Evolutionary conservation across 2,113 vertebrate genomes (phyloP).

Genomic region (Dunckerocampus dactyliophorus): DNA sequence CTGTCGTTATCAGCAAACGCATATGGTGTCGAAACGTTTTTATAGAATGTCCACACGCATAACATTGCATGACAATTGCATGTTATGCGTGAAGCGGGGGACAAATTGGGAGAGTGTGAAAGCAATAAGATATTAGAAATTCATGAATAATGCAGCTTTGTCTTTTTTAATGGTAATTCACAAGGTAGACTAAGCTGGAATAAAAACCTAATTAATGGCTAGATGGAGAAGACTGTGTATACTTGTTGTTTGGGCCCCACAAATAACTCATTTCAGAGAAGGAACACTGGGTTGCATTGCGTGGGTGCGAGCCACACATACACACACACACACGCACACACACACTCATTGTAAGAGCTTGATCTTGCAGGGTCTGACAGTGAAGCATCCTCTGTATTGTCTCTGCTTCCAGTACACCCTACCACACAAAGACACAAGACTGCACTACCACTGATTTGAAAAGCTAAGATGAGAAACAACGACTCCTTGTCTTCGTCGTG

Average conservation of each 20-base stretch:
- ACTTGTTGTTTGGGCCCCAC: slow-evolving; percentile 34
- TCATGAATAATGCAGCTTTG: slow-evolving; percentile 29
- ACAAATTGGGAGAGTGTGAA: slow-evolving; percentile 32
- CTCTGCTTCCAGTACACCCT: background rate
- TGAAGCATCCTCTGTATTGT: slow-evolving; percentile 10
- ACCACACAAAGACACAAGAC: background rate
- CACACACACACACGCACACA: slow-evolving; percentile 3
- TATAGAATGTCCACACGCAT: slow-evolving; percentile 24
- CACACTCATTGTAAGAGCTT: background rate
- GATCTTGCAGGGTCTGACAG: slow-evolving; percentile 9
- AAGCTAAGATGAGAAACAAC: background rate
- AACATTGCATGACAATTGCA: slow-evolving; percentile 28
- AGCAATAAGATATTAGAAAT: slow-evolving; percentile 32
- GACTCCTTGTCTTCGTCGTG: too few species aligned
- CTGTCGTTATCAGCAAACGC: slow-evolving; percentile 42
- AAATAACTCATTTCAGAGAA: slow-evolving; percentile 30
- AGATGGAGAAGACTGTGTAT: slow-evolving; percentile 29
- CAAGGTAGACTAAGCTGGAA: slow-evolving; percentile 17
- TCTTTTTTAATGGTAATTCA: slow-evolving; percentile 22
- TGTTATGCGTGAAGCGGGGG: slow-evolving; percentile 22
- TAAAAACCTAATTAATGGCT: slow-evolving; percentile 42
- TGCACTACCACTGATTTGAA: background rate
- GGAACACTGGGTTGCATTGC: slow-evolving; percentile 5
- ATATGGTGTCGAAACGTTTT: slow-evolving; percentile 20
- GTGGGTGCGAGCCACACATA: slow-evolving; percentile 10